phyloP scores from a whole-genome alignment of 2,113 vertebrate genomes.

The Rattus norvegicus region GRCr8 NC_086029.1:61538501-61539000 shows the following conservation, averaged over 20 bases:
- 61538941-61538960: neutral
- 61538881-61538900: conserved; percentile 12
- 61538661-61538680: neutral
- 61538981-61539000: neutral
- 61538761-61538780: no score
- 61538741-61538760: no score
- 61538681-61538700: neutral
- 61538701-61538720: neutral
- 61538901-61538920: neutral
- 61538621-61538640: neutral
- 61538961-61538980: neutral
- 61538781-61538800: no score
- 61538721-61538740: neutral
- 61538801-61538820: no score
- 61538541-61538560: neutral
- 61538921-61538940: neutral
- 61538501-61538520: neutral
- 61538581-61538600: neutral
- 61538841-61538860: no score
- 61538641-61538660: neutral
- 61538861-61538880: neutral
- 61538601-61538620: neutral
- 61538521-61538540: neutral
- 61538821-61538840: no score
- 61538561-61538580: neutral